These are phyloP conservation scores for Dipodomys spectabilis DNA, from an alignment of 2,113 vertebrate genomes.

Conservation along the genomic window DNA sequence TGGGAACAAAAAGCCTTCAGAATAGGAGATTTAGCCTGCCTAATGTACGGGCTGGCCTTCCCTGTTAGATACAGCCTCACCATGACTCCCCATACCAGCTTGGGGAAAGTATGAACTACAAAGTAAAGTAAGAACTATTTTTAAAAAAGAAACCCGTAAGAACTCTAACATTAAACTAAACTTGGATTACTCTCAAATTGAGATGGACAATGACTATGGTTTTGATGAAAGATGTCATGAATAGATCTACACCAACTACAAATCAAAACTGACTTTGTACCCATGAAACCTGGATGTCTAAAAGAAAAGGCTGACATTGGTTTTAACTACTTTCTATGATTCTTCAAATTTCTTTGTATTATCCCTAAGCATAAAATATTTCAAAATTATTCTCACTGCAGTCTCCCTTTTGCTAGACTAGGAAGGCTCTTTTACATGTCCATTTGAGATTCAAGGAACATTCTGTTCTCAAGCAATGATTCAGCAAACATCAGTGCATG, in stretches of 20 bases:
- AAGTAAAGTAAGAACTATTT: slow-evolving; percentile 60
- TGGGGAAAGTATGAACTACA: slow-evolving; percentile 67
- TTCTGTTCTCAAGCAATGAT: slow-evolving; percentile 39
- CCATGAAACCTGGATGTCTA: not conserved
- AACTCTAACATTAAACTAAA: slow-evolving; percentile 56
- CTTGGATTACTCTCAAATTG: slow-evolving; percentile 20
- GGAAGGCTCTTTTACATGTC: not conserved
- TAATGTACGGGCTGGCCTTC: not conserved
- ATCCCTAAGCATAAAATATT: slow-evolving; percentile 35
- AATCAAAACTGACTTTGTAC: not conserved
- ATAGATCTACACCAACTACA: not conserved
- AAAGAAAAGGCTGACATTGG: slow-evolving; percentile 4
- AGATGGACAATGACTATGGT: not conserved
- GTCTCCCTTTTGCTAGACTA: slow-evolving; percentile 2
- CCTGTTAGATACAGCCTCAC: not conserved
- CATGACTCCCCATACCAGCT: not conserved
- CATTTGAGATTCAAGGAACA: slow-evolving; percentile 20
- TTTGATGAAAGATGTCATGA: slow-evolving; percentile 16
- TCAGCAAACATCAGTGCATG: slow-evolving; percentile 31
- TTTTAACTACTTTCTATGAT: not conserved
- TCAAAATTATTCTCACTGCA: not conserved
- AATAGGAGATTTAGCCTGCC: not conserved
- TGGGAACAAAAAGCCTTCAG: not conserved
- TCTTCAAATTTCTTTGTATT: slow-evolving; percentile 39
- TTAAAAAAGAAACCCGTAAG: slow-evolving; percentile 54